A percentile compares a stretch with the other conserved stretches of the same genome.
These are phyloP conservation scores for Spodoptera frugiperda DNA, from an alignment of 1,140 invertebrate genomes.

Conservation along the genomic window DNA sequence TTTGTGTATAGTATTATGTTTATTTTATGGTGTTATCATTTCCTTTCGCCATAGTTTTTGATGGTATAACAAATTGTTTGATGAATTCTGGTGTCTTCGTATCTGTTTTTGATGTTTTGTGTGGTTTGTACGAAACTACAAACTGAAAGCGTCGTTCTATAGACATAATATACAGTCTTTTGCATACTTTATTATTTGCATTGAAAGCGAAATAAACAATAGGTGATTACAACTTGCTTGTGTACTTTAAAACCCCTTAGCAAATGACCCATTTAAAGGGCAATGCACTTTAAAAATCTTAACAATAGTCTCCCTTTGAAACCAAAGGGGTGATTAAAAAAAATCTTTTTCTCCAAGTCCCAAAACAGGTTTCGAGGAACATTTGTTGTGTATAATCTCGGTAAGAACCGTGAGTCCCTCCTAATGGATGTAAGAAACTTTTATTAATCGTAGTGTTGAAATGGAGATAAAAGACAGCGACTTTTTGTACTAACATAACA, in stretches of 20 bases:
- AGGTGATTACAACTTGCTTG: not conserved
- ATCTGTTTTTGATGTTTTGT: conserved; percentile 13
- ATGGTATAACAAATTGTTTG: conserved; percentile 38
- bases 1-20: conserved; percentile 31
- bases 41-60: conserved; percentile 21
- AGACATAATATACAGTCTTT: too few relatives aligned
- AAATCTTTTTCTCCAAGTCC: conserved; percentile 34
- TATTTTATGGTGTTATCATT: conserved; percentile 47
- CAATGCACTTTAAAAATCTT: conserved; percentile 60
- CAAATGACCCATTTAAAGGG: conserved; percentile 54
- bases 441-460: conserved; percentile 18
- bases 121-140: not conserved
- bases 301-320: conserved; percentile 43
- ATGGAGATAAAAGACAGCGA: not conserved
- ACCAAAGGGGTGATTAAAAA: conserved; percentile 42
- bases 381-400: conserved; percentile 34
- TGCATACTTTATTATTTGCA: too few relatives aligned
- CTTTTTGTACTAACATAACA: not conserved
- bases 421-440: conserved; percentile 20
- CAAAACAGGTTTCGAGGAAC: conserved; percentile 40
- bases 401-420: conserved; percentile 21
- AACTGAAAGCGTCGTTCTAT: not conserved
- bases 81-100: not conserved
- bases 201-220: not conserved
- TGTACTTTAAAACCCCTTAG: conserved; percentile 27